Conservation (phyloP, 2,888 invertebrate species). For the Volucella inanis region DNA sequence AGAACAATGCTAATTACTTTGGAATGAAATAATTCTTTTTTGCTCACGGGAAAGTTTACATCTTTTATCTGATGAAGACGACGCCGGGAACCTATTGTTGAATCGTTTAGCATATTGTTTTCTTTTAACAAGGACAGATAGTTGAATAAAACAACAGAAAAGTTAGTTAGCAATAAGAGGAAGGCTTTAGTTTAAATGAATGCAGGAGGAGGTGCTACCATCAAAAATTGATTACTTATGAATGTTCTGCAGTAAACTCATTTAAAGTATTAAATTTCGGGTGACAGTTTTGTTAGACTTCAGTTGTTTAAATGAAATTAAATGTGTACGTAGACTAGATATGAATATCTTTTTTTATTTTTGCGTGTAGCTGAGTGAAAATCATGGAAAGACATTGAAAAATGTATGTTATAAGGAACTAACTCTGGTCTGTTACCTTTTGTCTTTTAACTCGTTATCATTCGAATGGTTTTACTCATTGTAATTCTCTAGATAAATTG, state of each 20-base stretch:
- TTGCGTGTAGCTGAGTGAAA: no score
- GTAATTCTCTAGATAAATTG: no score
- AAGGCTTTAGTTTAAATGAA: background rate
- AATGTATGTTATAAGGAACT: no score
- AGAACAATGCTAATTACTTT: slow-evolving; percentile 41
- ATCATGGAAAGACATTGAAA: no score
- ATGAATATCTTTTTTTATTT: no score
- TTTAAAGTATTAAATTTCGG: no score
- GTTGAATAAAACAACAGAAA: slow-evolving; percentile 8
- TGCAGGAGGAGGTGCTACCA: background rate
- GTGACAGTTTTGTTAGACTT: no score
- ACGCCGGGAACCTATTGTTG: slow-evolving; percentile 19
- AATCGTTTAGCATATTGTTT: slow-evolving; percentile 29
- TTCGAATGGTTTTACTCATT: no score
- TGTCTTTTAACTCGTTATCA: no score
- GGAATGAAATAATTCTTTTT: slow-evolving; percentile 13
- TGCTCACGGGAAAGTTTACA: slow-evolving; percentile 13
- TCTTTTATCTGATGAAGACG: slow-evolving; percentile 13
- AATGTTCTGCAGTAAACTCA: background rate
- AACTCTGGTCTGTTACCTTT: no score
- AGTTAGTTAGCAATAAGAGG: background rate
- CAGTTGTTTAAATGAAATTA: no score
- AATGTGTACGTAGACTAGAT: no score
- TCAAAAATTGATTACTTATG: background rate
- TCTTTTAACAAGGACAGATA: slow-evolving; percentile 16